Evolutionary conservation across 2,888 invertebrate species (phyloP).

Genomic region (Flexamia atlantica): DNA sequence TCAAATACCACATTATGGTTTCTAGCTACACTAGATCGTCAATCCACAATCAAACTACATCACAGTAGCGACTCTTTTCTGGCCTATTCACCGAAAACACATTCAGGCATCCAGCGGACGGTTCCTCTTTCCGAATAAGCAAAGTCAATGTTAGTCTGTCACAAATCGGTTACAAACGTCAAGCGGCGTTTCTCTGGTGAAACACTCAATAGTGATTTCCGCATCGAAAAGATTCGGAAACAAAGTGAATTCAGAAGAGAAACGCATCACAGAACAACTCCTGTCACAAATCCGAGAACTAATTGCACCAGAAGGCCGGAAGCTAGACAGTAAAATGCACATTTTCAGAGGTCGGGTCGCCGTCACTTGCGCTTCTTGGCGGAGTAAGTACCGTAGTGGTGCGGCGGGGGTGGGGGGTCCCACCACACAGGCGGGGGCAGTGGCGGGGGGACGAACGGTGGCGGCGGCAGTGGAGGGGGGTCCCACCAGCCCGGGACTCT

Average conservation of each 20-base stretch:
- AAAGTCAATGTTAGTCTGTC: background rate
- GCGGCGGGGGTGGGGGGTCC: slow-evolving; percentile 45
- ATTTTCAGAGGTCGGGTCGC: slow-evolving; percentile 60
- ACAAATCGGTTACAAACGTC: slow-evolving; percentile 7
- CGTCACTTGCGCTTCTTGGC: slow-evolving; percentile 64
- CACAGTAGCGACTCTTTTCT: slow-evolving; percentile 7
- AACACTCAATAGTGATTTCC: background rate
- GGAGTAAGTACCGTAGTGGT: slow-evolving; percentile 59
- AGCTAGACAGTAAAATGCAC: slow-evolving; percentile 62
- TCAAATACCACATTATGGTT: slow-evolving; percentile 6
- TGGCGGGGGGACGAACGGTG: slow-evolving; percentile 57
- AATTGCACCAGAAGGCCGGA: slow-evolving; percentile 63
- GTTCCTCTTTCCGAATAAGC: background rate
- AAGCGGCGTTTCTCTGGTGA: background rate
- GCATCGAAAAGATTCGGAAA: background rate
- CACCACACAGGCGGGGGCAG: slow-evolving; percentile 53
- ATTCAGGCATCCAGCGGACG: slow-evolving; percentile 51
- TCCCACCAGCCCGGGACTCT: slow-evolving; percentile 64
- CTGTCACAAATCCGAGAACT: slow-evolving; percentile 58
- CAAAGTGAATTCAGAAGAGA: background rate
- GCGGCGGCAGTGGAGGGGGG: slow-evolving; percentile 70
- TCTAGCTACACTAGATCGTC: slow-evolving; percentile 30
- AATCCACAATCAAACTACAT: slow-evolving; percentile 17
- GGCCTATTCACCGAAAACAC: slow-evolving; percentile 41
- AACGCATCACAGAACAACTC: slow-evolving; percentile 50